Evolutionary conservation across 2,113 vertebrate species (phyloP).

Genomic region (Microtus pennsylvanicus): DNA sequence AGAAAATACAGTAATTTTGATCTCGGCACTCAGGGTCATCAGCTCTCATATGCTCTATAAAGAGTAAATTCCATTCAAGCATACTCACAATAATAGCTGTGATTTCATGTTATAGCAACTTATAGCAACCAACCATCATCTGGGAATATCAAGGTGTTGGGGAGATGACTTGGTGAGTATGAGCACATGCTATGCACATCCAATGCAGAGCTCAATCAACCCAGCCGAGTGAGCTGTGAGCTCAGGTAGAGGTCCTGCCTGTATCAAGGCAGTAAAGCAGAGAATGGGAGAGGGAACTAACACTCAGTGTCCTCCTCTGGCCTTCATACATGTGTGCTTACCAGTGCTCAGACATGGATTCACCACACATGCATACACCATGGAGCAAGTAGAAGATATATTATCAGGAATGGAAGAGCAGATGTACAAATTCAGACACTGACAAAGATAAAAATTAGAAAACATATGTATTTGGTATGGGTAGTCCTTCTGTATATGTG

Average conservation of each 20-base stretch:
- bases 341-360: neutral
- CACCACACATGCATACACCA: neutral
- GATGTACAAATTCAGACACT: neutral
- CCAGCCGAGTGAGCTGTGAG: neutral
- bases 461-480: neutral
- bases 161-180: neutral
- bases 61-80: neutral
- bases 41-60: neutral
- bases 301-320: neutral
- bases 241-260: neutral
- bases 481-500: no score
- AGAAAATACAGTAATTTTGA: conserved; percentile 1
- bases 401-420: neutral
- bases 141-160: neutral
- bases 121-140: neutral
- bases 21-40: neutral
- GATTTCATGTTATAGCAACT: neutral
- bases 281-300: neutral
- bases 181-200: neutral
- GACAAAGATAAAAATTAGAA: neutral
- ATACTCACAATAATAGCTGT: neutral
- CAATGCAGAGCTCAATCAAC: neutral
- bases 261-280: neutral
- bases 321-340: neutral
- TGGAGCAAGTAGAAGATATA: neutral